Conservation (phyloP, 2,797 vertebrate species). For the Mus caroli region DNA sequence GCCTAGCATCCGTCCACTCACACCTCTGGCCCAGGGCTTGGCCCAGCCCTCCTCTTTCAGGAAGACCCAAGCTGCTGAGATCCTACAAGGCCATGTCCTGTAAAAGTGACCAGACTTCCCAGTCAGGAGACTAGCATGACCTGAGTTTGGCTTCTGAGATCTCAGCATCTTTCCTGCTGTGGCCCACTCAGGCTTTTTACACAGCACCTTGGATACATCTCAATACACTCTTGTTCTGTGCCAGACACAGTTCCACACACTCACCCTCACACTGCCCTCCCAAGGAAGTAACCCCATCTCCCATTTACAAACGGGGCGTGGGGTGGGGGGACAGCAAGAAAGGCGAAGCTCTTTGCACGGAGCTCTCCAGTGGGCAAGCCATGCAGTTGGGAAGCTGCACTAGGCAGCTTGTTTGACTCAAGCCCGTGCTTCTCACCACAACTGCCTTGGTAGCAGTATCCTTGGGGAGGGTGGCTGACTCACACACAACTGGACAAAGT, state of each 20-base stretch:
- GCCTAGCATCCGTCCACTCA: neutral
- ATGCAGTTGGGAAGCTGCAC: accelerated
- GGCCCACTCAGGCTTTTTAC: neutral
- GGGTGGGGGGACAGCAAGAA: neutral
- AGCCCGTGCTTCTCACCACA: neutral
- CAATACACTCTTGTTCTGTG: neutral
- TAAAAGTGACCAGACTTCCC: neutral
- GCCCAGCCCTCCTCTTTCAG: neutral
- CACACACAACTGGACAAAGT: neutral
- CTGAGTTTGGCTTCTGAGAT: neutral
- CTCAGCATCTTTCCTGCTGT: too few relatives aligned
- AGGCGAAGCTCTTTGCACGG: neutral
- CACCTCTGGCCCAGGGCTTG: neutral
- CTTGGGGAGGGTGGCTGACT: neutral
- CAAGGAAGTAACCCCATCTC: neutral
- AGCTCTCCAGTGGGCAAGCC: neutral
- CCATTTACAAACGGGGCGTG: neutral
- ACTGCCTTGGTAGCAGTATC: neutral
- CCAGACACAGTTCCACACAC: neutral
- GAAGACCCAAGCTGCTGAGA: neutral
- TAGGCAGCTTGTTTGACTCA: neutral
- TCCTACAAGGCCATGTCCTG: neutral
- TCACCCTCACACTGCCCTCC: neutral
- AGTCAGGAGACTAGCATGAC: too few relatives aligned
- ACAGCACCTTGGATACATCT: accelerated